These are phyloP conservation scores for Helarctos malayanus DNA, from an alignment of 2,797 vertebrate genomes.

Conservation along the genomic window DNA sequence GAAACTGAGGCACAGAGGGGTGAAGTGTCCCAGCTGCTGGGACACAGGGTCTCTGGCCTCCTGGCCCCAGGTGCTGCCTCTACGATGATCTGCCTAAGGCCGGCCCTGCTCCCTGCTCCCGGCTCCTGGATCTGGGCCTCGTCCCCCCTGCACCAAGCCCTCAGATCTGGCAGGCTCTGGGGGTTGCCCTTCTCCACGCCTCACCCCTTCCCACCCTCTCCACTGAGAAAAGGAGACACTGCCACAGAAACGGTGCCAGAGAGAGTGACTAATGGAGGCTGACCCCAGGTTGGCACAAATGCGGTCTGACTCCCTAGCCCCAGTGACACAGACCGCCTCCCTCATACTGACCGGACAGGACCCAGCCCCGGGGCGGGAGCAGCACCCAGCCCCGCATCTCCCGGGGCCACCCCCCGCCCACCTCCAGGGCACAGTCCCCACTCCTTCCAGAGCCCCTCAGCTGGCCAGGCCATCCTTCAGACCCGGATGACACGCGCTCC, in stretches of 20 bases:
- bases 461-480: slow-evolving; percentile 39
- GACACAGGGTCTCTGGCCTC: fast-evolving
- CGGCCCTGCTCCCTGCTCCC: neutral
- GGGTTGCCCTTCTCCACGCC: neutral
- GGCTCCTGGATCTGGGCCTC: neutral
- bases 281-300: neutral
- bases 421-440: neutral
- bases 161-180: neutral
- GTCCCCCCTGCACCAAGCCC: neutral
- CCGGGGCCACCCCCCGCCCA: neutral
- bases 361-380: fast-evolving
- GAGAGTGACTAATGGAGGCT: slow-evolving; percentile 19
- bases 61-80: neutral
- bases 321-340: neutral
- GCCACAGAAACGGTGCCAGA: neutral
- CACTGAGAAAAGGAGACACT: neutral
- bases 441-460: neutral
- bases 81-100: neutral
- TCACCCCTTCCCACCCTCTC: neutral
- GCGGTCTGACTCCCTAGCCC: fast-evolving
- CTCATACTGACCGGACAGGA: neutral
- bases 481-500: fast-evolving
- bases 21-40: neutral
- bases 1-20: slow-evolving; percentile 13
- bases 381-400: neutral